A percentile compares a stretch with the other conserved stretches of the same genome.
These are phyloP conservation scores for Erebia epiphron DNA, from an alignment of 2,888 invertebrate species.

Conservation along the genomic window DNA sequence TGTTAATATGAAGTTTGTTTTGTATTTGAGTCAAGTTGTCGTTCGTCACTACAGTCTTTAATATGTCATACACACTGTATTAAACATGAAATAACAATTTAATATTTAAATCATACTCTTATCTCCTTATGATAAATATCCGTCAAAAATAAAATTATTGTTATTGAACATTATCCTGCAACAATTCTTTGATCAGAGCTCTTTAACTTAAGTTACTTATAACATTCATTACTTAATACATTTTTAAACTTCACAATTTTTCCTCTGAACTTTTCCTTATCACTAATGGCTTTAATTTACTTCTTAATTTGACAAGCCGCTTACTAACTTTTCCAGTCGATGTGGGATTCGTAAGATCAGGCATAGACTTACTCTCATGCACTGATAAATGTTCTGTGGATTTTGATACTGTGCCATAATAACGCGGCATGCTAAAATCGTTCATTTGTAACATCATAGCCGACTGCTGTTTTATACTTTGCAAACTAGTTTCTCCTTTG, in stretches of 20 bases:
- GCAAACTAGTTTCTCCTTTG: slow-evolving; percentile 70
- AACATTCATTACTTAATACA: neutral
- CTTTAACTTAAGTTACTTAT: neutral
- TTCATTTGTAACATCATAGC: slow-evolving; percentile 74
- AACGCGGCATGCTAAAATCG: slow-evolving; percentile 85
- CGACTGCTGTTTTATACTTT: slow-evolving; percentile 80
- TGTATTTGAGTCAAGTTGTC: neutral
- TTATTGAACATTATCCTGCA: slow-evolving; percentile 10
- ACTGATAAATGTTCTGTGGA: slow-evolving; percentile 57
- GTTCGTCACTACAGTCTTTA: neutral
- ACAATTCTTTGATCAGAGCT: slow-evolving; percentile 14
- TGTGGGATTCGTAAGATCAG: slow-evolving; percentile 67
- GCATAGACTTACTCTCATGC: slow-evolving; percentile 79
- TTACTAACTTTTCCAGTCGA: slow-evolving; percentile 69
- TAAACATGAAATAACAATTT: neutral
- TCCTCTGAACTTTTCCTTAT: slow-evolving; percentile 77
- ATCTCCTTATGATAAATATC: slow-evolving; percentile 21
- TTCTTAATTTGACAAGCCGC: slow-evolving; percentile 70
- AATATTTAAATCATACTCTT: slow-evolving; percentile 23
- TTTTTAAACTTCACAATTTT: slow-evolving; percentile 49
- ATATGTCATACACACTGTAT: slow-evolving; percentile 7
- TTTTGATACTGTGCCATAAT: slow-evolving; percentile 76
- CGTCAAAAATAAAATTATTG: slow-evolving; percentile 7
- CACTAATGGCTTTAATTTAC: slow-evolving; percentile 73
- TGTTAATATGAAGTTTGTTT: neutral